These are phyloP conservation scores for Microcebus jonahi DNA, from an alignment of 2,113 vertebrate species.

Conservation along the genomic window DNA sequence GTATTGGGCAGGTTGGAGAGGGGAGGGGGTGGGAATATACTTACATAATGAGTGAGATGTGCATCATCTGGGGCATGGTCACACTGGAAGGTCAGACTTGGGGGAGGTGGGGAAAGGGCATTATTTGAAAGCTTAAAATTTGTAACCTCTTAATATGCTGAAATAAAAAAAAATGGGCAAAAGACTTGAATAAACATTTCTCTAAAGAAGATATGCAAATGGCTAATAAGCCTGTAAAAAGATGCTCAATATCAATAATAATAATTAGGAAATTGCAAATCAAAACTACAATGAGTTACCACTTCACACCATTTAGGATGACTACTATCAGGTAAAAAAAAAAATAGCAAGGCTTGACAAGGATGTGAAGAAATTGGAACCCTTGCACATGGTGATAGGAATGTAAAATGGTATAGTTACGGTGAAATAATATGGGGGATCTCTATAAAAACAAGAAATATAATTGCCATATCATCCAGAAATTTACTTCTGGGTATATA, in stretches of 20 bases:
- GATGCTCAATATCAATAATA: not conserved
- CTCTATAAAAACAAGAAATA: not conserved
- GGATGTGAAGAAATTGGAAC: not conserved
- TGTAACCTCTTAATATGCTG: too few relatives aligned
- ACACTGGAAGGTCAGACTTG: too few relatives aligned
- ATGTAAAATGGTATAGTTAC: not conserved
- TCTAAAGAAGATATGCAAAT: not conserved
- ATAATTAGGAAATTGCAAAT: not conserved
- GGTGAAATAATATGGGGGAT: not conserved
- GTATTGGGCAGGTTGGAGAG: too few relatives aligned
- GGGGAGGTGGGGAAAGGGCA: too few relatives aligned
- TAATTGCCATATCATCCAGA: not conserved
- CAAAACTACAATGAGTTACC: not conserved
- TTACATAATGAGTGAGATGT: too few relatives aligned
- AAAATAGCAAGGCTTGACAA: not conserved
- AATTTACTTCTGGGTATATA: not conserved
- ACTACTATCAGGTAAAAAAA: not conserved
- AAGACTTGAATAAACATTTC: not conserved
- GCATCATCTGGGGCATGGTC: too few relatives aligned
- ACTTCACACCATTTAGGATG: not conserved
- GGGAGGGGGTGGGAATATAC: too few relatives aligned
- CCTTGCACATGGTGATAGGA: not conserved
- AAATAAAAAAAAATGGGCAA: not conserved
- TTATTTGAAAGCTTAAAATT: too few relatives aligned
- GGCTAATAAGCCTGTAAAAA: not conserved